Conservation (phyloP, 2,113 vertebrate genomes). For the Orycteropus afer region DNA sequence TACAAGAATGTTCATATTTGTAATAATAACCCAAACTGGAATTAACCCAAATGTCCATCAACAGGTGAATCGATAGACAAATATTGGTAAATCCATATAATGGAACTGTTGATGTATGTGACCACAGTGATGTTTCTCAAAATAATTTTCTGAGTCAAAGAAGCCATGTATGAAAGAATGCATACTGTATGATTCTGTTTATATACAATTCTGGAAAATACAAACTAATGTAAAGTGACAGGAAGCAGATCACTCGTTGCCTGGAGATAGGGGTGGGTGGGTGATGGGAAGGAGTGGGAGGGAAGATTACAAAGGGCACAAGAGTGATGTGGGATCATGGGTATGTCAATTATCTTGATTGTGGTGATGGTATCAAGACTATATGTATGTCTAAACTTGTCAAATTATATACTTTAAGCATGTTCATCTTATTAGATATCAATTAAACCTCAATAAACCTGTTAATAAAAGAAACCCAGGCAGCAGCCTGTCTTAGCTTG, state of each 20-base stretch:
- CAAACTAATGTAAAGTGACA: not conserved
- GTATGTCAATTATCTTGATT: not conserved
- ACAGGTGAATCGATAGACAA: not conserved
- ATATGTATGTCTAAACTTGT: not conserved
- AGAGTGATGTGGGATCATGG: not conserved
- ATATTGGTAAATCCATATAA: not conserved
- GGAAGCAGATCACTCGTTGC: not conserved
- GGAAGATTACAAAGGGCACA: not conserved
- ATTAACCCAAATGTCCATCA: not conserved
- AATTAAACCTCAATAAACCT: not conserved
- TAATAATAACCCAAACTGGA: not conserved
- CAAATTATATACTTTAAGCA: not conserved
- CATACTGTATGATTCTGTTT: not conserved
- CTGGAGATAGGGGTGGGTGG: not conserved
- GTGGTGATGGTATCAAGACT: not conserved
- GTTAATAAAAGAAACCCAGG: not conserved
- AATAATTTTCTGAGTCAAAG: not conserved
- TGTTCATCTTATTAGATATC: not conserved
- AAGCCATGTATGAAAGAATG: not conserved
- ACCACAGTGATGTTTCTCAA: not conserved
- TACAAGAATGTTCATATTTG: not conserved
- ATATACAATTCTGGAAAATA: conserved; percentile 31
- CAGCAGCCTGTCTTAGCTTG: not conserved
- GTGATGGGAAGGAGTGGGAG: not conserved
- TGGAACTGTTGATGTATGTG: not conserved